Evolutionary conservation across 2,113 vertebrate genomes (phyloP).

Genomic region (Ariopsis seemanni): DNA sequence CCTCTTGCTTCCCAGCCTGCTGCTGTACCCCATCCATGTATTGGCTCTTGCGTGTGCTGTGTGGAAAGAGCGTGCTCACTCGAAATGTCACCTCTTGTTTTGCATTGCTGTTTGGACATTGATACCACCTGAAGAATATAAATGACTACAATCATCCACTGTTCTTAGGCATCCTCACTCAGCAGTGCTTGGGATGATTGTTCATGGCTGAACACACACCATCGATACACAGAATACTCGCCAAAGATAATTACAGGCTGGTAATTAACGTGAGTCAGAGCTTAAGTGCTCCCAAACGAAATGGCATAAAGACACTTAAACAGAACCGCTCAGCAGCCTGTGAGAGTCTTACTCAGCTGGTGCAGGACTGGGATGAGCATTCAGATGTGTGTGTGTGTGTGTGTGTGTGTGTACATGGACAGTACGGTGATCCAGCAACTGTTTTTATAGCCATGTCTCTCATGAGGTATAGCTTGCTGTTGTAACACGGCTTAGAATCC

Average conservation of each 20-base stretch:
- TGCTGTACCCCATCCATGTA: not conserved
- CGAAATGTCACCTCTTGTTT: constrained; percentile 8
- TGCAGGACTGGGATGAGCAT: not conserved
- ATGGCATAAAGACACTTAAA: constrained; percentile 36
- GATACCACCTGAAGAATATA: constrained; percentile 7
- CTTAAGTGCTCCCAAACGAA: constrained; percentile 72
- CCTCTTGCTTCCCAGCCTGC: not conserved
- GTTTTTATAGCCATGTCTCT: not conserved
- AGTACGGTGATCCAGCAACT: not conserved
- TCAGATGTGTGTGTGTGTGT: not conserved
- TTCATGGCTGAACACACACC: constrained; percentile 70
- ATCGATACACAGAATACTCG: constrained; percentile 73
- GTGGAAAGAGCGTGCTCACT: not conserved
- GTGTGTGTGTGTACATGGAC: constrained; percentile 21
- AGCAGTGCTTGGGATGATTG: constrained; percentile 62
- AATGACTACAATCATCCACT: constrained; percentile 52
- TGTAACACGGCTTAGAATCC: not conserved
- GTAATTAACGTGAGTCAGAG: constrained; percentile 67
- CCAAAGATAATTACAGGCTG: constrained; percentile 71
- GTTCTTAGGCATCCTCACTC: constrained; percentile 57
- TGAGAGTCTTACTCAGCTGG: not conserved
- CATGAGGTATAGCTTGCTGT: not conserved
- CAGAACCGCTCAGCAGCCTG: constrained; percentile 14
- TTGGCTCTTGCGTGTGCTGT: not conserved
- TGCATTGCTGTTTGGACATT: constrained; percentile 3